Evolutionary conservation across 1,140 invertebrate species (phyloP).

Genomic region (Drosophila chauvacae): DNA sequence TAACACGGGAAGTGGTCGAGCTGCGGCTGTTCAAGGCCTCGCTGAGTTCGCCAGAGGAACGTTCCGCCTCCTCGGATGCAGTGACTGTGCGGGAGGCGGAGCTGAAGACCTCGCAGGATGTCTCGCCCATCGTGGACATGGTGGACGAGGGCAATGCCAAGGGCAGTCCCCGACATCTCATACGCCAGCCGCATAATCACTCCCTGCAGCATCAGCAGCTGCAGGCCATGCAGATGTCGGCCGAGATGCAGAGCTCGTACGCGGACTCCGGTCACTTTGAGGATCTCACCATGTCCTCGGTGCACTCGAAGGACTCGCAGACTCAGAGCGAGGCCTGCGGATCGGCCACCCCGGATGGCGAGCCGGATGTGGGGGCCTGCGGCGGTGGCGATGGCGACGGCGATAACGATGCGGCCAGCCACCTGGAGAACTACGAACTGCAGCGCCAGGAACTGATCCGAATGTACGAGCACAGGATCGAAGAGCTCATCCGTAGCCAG

Average conservation of each 20-base stretch:
- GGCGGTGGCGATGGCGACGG: slow-evolving; percentile 19
- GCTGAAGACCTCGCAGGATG: slow-evolving; percentile 85
- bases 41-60: slow-evolving; percentile 89
- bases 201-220: slow-evolving; percentile 58
- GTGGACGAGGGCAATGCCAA: slow-evolving; percentile 84
- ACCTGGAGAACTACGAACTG: slow-evolving; percentile 85
- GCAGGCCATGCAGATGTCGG: slow-evolving; percentile 69
- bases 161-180: slow-evolving; percentile 85
- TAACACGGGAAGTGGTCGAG: slow-evolving; percentile 93
- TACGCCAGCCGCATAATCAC: slow-evolving; percentile 33
- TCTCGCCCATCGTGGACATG: slow-evolving; percentile 84
- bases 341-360: slow-evolving; percentile 78
- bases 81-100: slow-evolving; percentile 89
- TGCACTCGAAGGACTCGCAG: slow-evolving; percentile 90
- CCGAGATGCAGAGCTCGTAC: slow-evolving; percentile 89
- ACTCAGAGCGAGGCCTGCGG: slow-evolving; percentile 86
- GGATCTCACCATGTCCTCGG: slow-evolving; percentile 89
- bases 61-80: slow-evolving; percentile 90
- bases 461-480: slow-evolving; percentile 90
- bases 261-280: slow-evolving; percentile 94
- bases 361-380: slow-evolving; percentile 25
- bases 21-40: slow-evolving; percentile 91
- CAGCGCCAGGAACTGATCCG: slow-evolving; percentile 88
- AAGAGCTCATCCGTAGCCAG: slow-evolving; percentile 89
- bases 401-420: slow-evolving; percentile 16